phyloP scores from a whole-genome alignment of 1,140 invertebrate genomes.

The Scaptomyza pallida region DNA sequence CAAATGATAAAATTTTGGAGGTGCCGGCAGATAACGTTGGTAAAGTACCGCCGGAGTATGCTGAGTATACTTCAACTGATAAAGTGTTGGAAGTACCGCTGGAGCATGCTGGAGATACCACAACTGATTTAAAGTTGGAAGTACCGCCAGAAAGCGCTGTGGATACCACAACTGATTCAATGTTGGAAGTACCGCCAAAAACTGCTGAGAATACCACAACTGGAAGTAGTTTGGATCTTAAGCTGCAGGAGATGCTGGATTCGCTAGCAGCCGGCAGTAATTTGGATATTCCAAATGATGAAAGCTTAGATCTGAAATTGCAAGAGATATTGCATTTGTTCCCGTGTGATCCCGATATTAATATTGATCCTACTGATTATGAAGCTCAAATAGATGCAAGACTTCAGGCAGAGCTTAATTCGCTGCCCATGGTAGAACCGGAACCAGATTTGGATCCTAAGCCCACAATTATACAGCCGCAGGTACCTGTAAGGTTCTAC shows the following conservation, averaged over 20 bases:
- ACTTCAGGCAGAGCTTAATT: conserved; percentile 49
- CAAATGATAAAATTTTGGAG: too few species aligned
- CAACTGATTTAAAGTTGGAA: too few species aligned
- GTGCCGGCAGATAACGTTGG: too few species aligned
- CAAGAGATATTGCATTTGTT: not conserved
- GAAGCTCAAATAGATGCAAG: conserved; percentile 53
- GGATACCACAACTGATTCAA: too few species aligned
- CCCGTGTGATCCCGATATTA: not conserved
- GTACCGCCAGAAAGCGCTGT: too few species aligned
- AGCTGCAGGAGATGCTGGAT: not conserved
- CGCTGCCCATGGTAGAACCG: conserved; percentile 45
- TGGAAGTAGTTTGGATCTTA: not conserved
- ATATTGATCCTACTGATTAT: not conserved
- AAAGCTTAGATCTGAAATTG: not conserved
- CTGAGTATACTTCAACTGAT: too few species aligned
- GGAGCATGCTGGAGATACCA: too few species aligned
- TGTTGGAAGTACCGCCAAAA: too few species aligned
- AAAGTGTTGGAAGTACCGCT: too few species aligned
- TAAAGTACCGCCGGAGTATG: too few species aligned
- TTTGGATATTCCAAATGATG: too few species aligned
- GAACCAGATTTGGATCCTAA: conserved; percentile 4
- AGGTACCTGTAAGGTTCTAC: not conserved
- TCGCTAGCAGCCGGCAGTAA: too few species aligned
- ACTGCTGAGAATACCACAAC: not conserved
- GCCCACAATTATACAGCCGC: not conserved